phyloP scores from a whole-genome alignment of 2,797 vertebrate species.

The Limosa lapponica region DNA sequence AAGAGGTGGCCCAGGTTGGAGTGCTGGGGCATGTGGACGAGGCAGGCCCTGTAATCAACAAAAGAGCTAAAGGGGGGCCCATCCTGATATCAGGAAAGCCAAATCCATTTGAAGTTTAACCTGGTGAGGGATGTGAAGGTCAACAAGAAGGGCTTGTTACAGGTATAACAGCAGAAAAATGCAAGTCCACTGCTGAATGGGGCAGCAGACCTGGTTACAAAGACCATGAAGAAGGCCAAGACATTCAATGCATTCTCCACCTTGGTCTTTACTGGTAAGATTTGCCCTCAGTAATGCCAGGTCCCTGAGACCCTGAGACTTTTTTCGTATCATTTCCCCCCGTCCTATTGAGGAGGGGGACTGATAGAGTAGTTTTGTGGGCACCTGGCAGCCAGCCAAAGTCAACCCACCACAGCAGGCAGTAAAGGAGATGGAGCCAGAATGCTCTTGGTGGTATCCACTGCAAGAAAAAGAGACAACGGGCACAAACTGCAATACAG shows the following conservation, averaged over 20 bases:
- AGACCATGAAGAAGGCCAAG: background rate
- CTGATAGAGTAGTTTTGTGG: background rate
- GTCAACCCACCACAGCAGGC: background rate
- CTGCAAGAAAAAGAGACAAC: background rate
- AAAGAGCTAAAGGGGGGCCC: fast-evolving
- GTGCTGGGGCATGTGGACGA: fast-evolving
- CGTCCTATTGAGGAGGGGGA: background rate
- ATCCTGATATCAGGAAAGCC: background rate
- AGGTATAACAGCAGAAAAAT: background rate
- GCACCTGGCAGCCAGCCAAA: background rate
- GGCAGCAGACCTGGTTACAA: background rate
- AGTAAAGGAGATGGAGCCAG: background rate
- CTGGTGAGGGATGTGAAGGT: background rate
- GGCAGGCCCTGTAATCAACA: background rate
- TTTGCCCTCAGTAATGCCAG: background rate
- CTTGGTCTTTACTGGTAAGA: background rate
- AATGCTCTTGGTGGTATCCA: background rate
- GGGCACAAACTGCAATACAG: fast-evolving
- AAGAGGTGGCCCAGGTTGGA: background rate
- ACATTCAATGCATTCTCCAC: background rate
- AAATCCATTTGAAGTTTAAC: background rate
- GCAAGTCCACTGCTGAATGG: background rate
- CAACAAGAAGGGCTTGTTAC: background rate
- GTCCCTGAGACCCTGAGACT: background rate
- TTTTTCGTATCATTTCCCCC: background rate